Evolutionary conservation across 2,797 vertebrate species (phyloP).

Genomic region (Rhinella marina): DNA sequence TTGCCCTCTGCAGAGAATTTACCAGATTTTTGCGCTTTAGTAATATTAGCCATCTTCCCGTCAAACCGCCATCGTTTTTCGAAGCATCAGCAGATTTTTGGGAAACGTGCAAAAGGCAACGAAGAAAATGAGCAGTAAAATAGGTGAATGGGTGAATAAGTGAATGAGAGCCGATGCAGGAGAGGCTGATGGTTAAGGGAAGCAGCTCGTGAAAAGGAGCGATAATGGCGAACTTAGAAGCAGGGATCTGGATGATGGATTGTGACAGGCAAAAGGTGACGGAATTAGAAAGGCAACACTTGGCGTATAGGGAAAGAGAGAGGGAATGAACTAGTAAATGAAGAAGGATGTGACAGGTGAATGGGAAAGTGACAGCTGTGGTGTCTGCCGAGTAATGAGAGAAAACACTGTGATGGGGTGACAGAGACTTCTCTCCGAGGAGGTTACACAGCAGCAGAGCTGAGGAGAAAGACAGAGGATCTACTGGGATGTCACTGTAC

Average conservation of each 20-base stretch:
- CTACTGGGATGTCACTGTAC: background rate
- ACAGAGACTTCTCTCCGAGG: background rate
- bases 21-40: background rate
- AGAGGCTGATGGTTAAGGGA: constrained; percentile 13
- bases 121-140: background rate
- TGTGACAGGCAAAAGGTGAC: constrained; percentile 48
- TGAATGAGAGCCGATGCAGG: background rate
- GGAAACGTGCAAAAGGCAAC: background rate
- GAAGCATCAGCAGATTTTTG: background rate
- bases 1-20: background rate
- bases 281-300: constrained; percentile 44
- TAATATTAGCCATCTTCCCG: background rate
- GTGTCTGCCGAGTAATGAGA: constrained; percentile 33
- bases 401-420: background rate
- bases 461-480: background rate
- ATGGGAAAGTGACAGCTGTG: constrained; percentile 39
- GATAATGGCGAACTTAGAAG: background rate
- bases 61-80: background rate
- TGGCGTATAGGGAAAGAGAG: constrained; percentile 18
- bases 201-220: background rate
- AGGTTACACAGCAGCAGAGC: background rate
- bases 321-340: constrained; percentile 36
- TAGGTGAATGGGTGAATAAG: background rate
- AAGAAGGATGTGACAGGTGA: constrained; percentile 48
- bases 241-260: constrained; percentile 34